These are phyloP conservation scores for Dipodomys ordii DNA, from an alignment of 2,113 vertebrate species.

Conservation along the genomic window DNA sequence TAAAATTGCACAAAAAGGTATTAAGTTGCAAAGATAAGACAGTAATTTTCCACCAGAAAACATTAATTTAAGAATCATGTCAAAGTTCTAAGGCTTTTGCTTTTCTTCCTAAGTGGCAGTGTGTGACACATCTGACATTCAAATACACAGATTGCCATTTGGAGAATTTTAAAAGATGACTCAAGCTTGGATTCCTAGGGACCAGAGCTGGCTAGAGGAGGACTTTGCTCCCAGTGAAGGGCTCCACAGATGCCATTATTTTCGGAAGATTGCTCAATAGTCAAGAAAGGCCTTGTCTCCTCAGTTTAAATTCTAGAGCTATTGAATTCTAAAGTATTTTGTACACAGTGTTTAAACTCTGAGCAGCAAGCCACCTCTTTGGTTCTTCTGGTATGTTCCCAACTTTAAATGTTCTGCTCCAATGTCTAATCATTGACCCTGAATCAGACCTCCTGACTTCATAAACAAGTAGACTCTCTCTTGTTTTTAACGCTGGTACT, in stretches of 20 bases:
- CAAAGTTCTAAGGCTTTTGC: slow-evolving; percentile 23
- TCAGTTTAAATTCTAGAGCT: not conserved
- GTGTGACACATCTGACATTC: not conserved
- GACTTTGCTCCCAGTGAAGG: not conserved
- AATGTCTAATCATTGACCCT: not conserved
- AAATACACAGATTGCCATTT: too few relatives aligned
- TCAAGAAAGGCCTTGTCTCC: not conserved
- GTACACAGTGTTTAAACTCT: not conserved
- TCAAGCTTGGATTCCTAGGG: not conserved
- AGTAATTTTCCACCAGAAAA: slow-evolving; percentile 52
- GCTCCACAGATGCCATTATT: not conserved
- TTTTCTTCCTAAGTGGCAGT: slow-evolving; percentile 28
- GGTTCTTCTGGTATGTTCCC: not conserved
- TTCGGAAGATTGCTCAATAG: not conserved
- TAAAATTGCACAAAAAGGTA: slow-evolving; percentile 25
- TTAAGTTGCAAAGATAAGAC: not conserved
- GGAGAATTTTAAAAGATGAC: not conserved
- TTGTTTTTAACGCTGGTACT: not conserved
- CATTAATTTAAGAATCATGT: slow-evolving; percentile 53
- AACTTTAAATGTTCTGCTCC: slow-evolving; percentile 18
- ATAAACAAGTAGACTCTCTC: not conserved
- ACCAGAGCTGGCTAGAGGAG: not conserved
- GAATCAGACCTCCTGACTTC: not conserved
- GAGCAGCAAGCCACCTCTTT: not conserved
- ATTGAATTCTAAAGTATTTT: not conserved